Evolutionary conservation across 2,888 invertebrate genomes (phyloP), one percentile per base, ranked within the genome.

Genomic region (Drosophila leonis): DNA sequence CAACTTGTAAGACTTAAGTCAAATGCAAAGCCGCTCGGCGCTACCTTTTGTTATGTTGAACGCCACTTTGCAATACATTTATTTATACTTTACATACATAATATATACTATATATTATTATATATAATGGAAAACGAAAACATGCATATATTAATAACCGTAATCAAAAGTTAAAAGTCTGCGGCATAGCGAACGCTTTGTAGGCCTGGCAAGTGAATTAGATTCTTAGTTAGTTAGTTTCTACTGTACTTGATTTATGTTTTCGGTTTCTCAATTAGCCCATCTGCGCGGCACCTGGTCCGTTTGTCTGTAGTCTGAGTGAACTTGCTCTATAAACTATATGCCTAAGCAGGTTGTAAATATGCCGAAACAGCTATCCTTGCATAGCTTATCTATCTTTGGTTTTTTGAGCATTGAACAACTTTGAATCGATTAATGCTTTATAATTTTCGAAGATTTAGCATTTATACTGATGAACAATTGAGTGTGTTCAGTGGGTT

Each of bases 61-160:
- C 79, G 74, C 87, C 84, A 75, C 83, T 87, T 84, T 84, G 83
- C 85, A 84, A 85, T 87, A 84, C 81, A 84, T 71, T 84, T 80
- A 84, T 84, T 87, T 87, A 87, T 83, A 83, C 41, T 37, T 60
- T 71, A 78, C 39, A 64, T 54, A 65, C 29, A 64, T 54, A 65
- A 64, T 64, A 71, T 55, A 66, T 44, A 60, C 49, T 52, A 73
- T 60, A 57, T 60, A 63, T 61, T 33, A 65, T 44, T 55, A 37
- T 54, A 82, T 65, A 65, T 70, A 65, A 67, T 57, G 42, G 56
- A 42, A 54, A 66, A 66, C 24, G 44, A 70, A 64, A 63, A 60
- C 62, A 73, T 66, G 67, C 62, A 67, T 65, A 57, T 74, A 72
- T 65, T 60, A 75, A 80, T 72, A 72, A 87, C 76, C 65, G 69